Conservation (phyloP, 2,113 vertebrate species). For the Holacanthus passer region DNA sequence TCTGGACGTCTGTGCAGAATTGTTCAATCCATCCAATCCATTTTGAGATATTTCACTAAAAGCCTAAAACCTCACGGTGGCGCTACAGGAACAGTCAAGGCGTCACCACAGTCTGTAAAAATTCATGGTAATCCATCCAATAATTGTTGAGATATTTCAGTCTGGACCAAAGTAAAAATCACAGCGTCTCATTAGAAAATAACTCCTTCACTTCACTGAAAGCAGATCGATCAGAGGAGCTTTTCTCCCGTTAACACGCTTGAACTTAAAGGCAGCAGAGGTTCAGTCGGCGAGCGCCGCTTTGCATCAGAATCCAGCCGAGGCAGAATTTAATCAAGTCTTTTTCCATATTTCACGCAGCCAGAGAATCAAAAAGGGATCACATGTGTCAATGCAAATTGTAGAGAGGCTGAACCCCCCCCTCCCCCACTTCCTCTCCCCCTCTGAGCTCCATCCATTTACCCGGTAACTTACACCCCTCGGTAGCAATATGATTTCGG, state of each 20-base stretch:
- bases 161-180: neutral
- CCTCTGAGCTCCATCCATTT: conserved; percentile 56
- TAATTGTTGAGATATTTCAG: neutral
- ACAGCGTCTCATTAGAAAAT: neutral
- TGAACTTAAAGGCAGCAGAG: conserved; percentile 28
- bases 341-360: conserved; percentile 63
- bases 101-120: neutral
- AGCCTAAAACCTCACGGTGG: neutral
- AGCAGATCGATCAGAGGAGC: conserved; percentile 25
- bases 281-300: neutral
- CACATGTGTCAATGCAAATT: conserved; percentile 55
- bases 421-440: neutral
- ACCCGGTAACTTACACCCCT: conserved; percentile 67
- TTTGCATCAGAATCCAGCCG: conserved; percentile 52
- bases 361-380: conserved; percentile 68
- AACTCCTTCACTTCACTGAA: conserved; percentile 24
- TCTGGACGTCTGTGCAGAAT: neutral
- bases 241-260: too few relatives aligned
- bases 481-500: conserved; percentile 64
- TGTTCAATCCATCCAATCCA: too few relatives aligned
- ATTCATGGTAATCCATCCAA: neutral
- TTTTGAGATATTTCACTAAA: neutral
- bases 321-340: conserved; percentile 68
- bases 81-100: neutral
- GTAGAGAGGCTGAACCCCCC: conserved; percentile 22